Conservation (phyloP, 2,797 vertebrate genomes). For the Craterocephalus amniculus region DNA sequence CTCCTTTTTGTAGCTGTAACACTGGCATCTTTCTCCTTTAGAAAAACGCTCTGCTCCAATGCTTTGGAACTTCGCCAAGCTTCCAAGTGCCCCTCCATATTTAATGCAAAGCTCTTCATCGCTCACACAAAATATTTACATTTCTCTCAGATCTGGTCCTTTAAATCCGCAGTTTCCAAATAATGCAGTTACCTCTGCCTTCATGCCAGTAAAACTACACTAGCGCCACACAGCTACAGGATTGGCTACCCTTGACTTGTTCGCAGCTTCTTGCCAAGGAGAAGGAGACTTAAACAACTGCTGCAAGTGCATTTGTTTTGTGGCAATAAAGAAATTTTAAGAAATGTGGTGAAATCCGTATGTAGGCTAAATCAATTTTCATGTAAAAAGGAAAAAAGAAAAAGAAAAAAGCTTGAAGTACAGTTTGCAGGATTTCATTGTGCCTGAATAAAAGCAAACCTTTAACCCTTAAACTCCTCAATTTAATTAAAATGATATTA, state of each 20-base stretch:
- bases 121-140: background rate
- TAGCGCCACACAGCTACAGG: background rate
- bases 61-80: background rate
- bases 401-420: background rate
- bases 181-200: background rate
- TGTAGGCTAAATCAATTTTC: background rate
- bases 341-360: background rate
- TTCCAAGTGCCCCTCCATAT: background rate
- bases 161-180: background rate
- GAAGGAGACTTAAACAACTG: background rate
- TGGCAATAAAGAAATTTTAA: background rate
- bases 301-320: background rate
- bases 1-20: background rate
- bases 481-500: no score
- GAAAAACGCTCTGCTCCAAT: background rate
- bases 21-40: background rate
- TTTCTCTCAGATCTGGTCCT: background rate
- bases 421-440: background rate
- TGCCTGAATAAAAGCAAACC: no score
- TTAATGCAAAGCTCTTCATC: background rate
- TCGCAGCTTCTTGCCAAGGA: background rate
- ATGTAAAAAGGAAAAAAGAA: background rate
- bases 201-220: background rate
- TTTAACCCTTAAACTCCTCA: no score
- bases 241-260: background rate